Evolutionary conservation across 2,113 vertebrate genomes (phyloP).

Genomic region (Neopipo cinnamomea): DNA sequence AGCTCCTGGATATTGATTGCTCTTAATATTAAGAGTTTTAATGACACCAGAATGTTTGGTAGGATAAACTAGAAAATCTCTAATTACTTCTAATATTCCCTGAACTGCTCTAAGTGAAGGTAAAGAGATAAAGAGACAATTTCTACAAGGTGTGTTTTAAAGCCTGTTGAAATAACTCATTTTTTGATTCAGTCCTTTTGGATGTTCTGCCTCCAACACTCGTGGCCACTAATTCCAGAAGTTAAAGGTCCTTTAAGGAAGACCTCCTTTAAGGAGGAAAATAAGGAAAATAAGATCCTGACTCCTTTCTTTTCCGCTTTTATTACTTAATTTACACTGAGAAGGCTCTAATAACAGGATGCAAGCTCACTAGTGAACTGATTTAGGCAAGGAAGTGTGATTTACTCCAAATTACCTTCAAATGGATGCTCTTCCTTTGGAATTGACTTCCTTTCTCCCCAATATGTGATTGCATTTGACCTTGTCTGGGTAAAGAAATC

Average conservation of each 20-base stretch:
- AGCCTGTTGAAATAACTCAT: neutral
- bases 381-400: neutral
- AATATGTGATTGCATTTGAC: neutral
- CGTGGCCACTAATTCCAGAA: neutral
- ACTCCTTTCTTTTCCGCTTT: neutral
- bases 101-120: neutral
- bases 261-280: neutral
- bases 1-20: neutral
- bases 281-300: neutral
- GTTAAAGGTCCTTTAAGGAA: too few species aligned
- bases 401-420: neutral
- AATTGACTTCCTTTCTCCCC: neutral
- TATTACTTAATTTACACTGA: neutral
- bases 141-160: neutral
- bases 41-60: neutral
- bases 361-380: neutral
- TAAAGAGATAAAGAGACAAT: neutral
- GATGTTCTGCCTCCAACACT: neutral
- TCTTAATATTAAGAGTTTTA: slow-evolving; percentile 1
- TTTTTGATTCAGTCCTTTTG: neutral
- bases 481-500: neutral
- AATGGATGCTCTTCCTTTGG: neutral
- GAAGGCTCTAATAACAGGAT: neutral
- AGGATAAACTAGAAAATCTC: neutral
- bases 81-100: neutral